Conservation (phyloP, 2,888 invertebrate species). For the Synergus gifuensis region DNA sequence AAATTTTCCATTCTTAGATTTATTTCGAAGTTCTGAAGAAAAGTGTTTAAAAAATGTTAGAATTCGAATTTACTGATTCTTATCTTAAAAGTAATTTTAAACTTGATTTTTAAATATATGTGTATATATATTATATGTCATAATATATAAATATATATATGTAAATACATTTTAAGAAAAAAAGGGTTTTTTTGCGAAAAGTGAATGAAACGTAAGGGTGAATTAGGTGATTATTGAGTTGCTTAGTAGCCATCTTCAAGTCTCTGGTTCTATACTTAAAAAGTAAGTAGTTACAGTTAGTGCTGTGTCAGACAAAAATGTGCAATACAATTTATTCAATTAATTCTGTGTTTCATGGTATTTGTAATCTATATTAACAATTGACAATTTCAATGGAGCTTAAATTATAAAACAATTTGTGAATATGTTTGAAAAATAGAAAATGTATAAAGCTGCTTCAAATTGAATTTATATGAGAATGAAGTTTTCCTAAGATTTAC, state of each 20-base stretch:
- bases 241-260: background rate
- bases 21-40: background rate
- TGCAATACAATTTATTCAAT: background rate
- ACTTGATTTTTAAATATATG: background rate
- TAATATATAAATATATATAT: no score
- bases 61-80: background rate
- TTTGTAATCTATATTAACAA: no score
- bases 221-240: background rate
- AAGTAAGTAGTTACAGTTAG: conserved; percentile 9
- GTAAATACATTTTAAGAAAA: background rate
- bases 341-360: no score
- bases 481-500: no score
- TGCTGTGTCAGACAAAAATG: background rate
- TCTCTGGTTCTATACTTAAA: background rate
- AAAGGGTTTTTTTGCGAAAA: background rate
- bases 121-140: no score
- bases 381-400: no score
- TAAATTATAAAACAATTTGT: no score
- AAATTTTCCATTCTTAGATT: background rate
- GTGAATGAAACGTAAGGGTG: background rate
- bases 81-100: background rate
- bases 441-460: no score
- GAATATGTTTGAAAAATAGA: no score
- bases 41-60: background rate
- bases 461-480: no score